Evolutionary conservation across 2,797 vertebrate genomes (phyloP), one percentile per base, ranked within the genome.

Genomic region (Spinibarbus caldwelli): DNA sequence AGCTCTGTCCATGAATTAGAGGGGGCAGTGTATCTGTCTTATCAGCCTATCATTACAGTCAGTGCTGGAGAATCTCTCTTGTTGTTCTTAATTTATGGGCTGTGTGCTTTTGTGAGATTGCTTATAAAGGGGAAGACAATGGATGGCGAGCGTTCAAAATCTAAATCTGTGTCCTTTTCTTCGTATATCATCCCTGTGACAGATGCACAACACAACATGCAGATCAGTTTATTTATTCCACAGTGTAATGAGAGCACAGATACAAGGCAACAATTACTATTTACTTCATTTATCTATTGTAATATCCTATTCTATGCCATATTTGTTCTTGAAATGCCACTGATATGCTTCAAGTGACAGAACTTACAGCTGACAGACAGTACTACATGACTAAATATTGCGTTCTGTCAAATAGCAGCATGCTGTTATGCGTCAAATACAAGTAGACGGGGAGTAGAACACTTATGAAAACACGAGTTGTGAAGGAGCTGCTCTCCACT

Each of bases 21-120:
- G 57, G 14, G 72, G 82, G n/a, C 43, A 52, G 23, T 2, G 43
- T n/a, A 54, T 77, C 59, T 52, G 82, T 84, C 62, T 81, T 34
- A 83, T 83, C 38, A 47, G 57, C 41, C 54, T 64, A 47, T 80
- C 52, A 82, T 88, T 86, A 86, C 64, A 78, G 67, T 86, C 86
- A 72, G 41, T 57, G 52, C 23, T 64, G 38, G 8, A 82, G 54
- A 78, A 78, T 45, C 72, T 54, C 43, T 36, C 41, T 34, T 59
- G 80, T 80, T 86, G 8, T 36, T 66, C 84, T 80, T 66, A 80
- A 86, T 84, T 80, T 52, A 78, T 86, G 64, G 59, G 62, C 62
- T 64, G 77, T 71, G 31, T 43, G 62, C 14, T 68, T 36, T 31
- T 49, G 34, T 83, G 57, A 62, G 52, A 57, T 70, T 70, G 70